These are phyloP conservation scores for human (Homo sapiens) DNA, from an alignment of 2,113 vertebrate genomes.

Conservation along the genomic window GRCh38 chr4:89339501-89340000, in stretches of 20 bases:
- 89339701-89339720: background rate
- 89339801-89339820: rapidly evolving
- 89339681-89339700: background rate
- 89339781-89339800: background rate
- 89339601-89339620: background rate
- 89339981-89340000: background rate
- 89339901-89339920: background rate
- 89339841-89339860: background rate
- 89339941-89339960: background rate
- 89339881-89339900: background rate
- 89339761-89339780: background rate
- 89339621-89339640: background rate
- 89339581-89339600: background rate
- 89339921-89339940: background rate
- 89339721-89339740: background rate
- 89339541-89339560: background rate
- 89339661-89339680: background rate
- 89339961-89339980: background rate
- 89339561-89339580: background rate
- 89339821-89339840: background rate
- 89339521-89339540: background rate
- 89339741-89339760: background rate
- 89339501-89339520: background rate
- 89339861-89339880: background rate
- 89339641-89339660: background rate